Base-by-base conservation (phyloP, 2,888 invertebrate species). In the Synergus itoensis region DNA sequence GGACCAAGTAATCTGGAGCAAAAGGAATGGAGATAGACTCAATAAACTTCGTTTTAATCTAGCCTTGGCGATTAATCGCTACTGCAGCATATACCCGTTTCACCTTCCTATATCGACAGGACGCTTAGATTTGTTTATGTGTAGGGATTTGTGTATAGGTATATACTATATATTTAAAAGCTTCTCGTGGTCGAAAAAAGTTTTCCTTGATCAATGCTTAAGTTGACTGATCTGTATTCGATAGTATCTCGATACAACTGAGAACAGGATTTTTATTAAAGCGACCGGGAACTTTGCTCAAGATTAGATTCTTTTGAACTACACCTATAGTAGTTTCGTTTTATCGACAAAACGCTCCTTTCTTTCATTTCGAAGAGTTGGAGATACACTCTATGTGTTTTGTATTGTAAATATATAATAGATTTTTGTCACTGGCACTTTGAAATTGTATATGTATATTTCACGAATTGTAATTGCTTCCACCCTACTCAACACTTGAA, bases 41-140 rank as follows among this genome's bases (percentile, higher is more conserved):
- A n/a, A 21, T 53, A n/a, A 53, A 73, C 53, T 40, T 40, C 36
- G 12, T 36, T 73, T 48, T 73, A 73, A 73, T 53, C 73, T 53
- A 73, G n/a, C 53, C 53, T 53, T 53, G 73, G 48, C 73, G 73
- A 73, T 73, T 73, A 73, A 73, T 73, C 53, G 73, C 48, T 48
- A 73, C 53, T 41, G 65, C 41, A 65, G 41, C 9, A 65, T 65
- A 41, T 18, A 73, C 36, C 36, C 36, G 53, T 73, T 73, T 73
- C 73, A 73, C 48, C 73, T 53, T 28, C 40, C 53, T 73, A 4
- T 73, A 73, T 73, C 73, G 73, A 36, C 73, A 53, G 73, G 73
- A 40, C 36, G 73, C 53, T 73, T 73, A 53, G 53, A 73, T 73
- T 48, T 40, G 14, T 28, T 4, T 67, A 45, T 45, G 41, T 45